phyloP scores from a whole-genome alignment of 92 coral and sea anemone genomes.

The Zoanthus sansibaricus region DNA sequence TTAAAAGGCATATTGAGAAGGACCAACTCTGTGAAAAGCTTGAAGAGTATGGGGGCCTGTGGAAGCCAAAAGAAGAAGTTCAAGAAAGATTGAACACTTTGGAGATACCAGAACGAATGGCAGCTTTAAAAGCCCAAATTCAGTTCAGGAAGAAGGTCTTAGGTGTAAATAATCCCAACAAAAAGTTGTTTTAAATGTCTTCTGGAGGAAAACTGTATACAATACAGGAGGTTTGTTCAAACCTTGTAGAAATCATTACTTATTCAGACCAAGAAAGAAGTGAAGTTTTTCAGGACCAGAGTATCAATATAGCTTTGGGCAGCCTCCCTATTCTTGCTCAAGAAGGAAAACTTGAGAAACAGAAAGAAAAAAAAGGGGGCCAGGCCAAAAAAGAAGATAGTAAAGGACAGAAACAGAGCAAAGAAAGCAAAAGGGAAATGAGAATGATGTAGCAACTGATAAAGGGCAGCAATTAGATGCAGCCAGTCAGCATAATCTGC shows the following conservation, averaged over 20 bases:
- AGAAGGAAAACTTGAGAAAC: background rate
- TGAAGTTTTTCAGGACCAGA: background rate
- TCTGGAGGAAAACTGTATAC: conserved; percentile 28
- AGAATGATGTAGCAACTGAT: background rate
- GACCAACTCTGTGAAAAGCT: background rate
- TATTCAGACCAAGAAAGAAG: conserved; percentile 6
- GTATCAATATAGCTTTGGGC: background rate
- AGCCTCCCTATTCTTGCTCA: conserved; percentile 4
- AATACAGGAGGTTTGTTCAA: background rate
- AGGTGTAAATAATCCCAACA: background rate
- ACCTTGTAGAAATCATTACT: background rate
- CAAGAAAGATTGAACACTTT: background rate
- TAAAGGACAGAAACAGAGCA: background rate
- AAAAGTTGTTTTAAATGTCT: conserved; percentile 33
- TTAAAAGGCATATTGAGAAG: background rate
- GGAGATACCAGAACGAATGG: background rate
- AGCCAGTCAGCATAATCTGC: background rate
- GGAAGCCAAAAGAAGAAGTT: conserved; percentile 21
- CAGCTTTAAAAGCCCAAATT: conserved; percentile 15
- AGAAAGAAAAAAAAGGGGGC: background rate
- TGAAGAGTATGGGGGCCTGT: conserved; percentile 25
- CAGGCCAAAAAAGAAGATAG: conserved; percentile 6
- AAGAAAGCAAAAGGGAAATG: conserved; percentile 19
- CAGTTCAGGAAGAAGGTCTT: conserved; percentile 6
- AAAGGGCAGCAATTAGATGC: background rate